phyloP scores from a whole-genome alignment of 1,140 invertebrate genomes.

The Pseudomyrmex gracilis region DNA sequence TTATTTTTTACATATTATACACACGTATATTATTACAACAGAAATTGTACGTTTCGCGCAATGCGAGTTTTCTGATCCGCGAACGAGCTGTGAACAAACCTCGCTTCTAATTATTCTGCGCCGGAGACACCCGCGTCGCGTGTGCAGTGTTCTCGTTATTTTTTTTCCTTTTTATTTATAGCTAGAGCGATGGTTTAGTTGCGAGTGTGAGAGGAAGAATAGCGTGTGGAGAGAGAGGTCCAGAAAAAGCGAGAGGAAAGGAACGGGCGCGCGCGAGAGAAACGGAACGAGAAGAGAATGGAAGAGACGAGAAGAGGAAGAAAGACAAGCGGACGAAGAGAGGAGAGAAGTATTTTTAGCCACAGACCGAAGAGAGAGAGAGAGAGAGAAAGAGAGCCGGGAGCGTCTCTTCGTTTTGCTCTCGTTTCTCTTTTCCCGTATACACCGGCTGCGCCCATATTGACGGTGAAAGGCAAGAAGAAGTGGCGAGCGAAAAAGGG shows the following conservation, averaged over 20 bases:
- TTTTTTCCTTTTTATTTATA: slow-evolving; percentile 71
- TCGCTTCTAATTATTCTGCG: slow-evolving; percentile 73
- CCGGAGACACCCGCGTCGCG: slow-evolving; percentile 68
- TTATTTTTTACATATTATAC: too few species aligned
- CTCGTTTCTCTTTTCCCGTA: slow-evolving; percentile 63
- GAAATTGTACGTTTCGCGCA: slow-evolving; percentile 2
- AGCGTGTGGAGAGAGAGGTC: slow-evolving; percentile 43
- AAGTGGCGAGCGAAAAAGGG: slow-evolving; percentile 55
- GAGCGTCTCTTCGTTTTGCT: slow-evolving; percentile 66
- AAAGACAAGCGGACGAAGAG: slow-evolving; percentile 54
- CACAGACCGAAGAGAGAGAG: slow-evolving; percentile 48
- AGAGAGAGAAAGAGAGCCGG: slow-evolving; percentile 32
- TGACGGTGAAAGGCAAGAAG: slow-evolving; percentile 65
- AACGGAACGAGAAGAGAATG: neutral
- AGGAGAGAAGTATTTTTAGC: slow-evolving; percentile 66
- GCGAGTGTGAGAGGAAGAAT: slow-evolving; percentile 43
- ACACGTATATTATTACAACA: too few species aligned
- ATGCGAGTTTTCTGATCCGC: slow-evolving; percentile 50
- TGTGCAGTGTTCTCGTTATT: slow-evolving; percentile 63
- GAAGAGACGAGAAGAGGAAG: slow-evolving; percentile 31
- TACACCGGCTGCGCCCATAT: slow-evolving; percentile 64
- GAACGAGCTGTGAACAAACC: slow-evolving; percentile 47
- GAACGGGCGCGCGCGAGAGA: slow-evolving; percentile 11
- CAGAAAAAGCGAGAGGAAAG: slow-evolving; percentile 46
- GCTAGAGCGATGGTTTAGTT: slow-evolving; percentile 61